A percentile compares a stretch with the other conserved stretches of the same genome.
These are phyloP conservation scores for Varanus komodoensis DNA, from an alignment of 2,113 vertebrate genomes.

Conservation along the genomic window DNA sequence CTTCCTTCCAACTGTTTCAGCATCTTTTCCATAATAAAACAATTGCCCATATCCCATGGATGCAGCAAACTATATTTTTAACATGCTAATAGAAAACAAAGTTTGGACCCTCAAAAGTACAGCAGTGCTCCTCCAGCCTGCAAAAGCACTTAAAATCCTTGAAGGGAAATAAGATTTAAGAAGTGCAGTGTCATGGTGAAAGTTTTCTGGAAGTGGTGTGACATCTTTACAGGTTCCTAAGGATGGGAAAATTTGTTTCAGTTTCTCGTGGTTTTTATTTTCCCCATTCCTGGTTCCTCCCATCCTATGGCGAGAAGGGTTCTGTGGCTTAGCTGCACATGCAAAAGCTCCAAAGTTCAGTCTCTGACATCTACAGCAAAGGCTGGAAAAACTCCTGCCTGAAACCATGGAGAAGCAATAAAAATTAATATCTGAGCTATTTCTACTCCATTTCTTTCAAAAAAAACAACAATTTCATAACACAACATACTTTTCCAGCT, in stretches of 20 bases:
- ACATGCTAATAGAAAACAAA: not conserved
- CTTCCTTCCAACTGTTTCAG: not conserved
- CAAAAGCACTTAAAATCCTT: not conserved
- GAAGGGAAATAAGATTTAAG: not conserved
- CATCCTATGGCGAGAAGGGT: too few relatives aligned
- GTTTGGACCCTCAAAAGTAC: not conserved
- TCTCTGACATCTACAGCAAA: too few relatives aligned
- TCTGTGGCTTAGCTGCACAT: too few relatives aligned
- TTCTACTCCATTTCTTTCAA: not conserved
- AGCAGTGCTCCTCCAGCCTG: not conserved
- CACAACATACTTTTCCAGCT: slow-evolving; percentile 5
- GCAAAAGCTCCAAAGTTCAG: too few relatives aligned
- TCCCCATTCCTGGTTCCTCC: too few relatives aligned
- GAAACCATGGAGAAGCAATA: not conserved
- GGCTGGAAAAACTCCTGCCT: too few relatives aligned
- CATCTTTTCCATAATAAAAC: not conserved
- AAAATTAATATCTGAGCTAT: not conserved
- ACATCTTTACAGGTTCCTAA: too few relatives aligned
- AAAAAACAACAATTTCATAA: not conserved
- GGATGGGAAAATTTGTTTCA: too few relatives aligned
- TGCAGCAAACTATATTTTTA: slow-evolving; percentile 12
- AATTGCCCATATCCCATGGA: not conserved
- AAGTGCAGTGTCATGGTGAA: not conserved
- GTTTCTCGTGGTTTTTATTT: too few relatives aligned
- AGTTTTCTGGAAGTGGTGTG: not conserved